A percentile compares a stretch with the other conserved stretches of the same genome.
phyloP scores from a whole-genome alignment of 2,888 invertebrate genomes.

The Dryobota labecula region DNA sequence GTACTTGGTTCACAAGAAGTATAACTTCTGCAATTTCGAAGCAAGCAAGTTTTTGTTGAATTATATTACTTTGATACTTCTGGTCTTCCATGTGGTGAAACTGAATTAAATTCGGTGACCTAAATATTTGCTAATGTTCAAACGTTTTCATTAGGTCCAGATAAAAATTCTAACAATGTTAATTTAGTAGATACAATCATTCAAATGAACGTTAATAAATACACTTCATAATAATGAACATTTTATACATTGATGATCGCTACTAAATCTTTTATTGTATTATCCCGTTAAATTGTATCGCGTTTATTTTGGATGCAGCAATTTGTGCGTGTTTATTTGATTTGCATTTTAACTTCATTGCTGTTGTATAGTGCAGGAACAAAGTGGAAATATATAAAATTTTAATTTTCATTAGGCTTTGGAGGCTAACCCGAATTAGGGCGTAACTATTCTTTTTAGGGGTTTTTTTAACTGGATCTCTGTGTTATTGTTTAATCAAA shows the following conservation, averaged over 20 bases:
- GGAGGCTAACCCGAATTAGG: not conserved
- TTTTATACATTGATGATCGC: constrained; percentile 6
- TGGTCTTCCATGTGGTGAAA: not conserved
- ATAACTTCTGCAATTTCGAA: constrained; percentile 20
- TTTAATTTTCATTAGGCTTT: constrained; percentile 8
- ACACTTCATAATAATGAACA: constrained; percentile 4
- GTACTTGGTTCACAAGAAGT: constrained; percentile 9
- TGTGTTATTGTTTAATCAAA: not conserved
- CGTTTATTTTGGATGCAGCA: constrained; percentile 21
- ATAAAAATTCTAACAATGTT: not conserved
- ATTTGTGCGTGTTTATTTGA: constrained; percentile 40
- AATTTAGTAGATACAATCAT: not conserved
- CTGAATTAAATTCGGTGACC: not conserved
- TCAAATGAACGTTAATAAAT: not conserved
- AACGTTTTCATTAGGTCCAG: not conserved
- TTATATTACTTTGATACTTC: not conserved
- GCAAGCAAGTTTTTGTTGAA: constrained; percentile 1
- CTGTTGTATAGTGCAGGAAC: constrained; percentile 3
- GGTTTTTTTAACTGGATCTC: not conserved
- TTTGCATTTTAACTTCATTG: constrained; percentile 35
- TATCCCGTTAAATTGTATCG: constrained; percentile 6
- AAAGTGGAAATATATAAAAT: constrained; percentile 13
- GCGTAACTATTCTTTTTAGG: not conserved
- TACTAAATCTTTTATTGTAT: constrained; percentile 20
- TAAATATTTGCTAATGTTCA: not conserved